Conservation (phyloP, 1,140 invertebrate genomes). For the Scaptomyza graminum region DNA sequence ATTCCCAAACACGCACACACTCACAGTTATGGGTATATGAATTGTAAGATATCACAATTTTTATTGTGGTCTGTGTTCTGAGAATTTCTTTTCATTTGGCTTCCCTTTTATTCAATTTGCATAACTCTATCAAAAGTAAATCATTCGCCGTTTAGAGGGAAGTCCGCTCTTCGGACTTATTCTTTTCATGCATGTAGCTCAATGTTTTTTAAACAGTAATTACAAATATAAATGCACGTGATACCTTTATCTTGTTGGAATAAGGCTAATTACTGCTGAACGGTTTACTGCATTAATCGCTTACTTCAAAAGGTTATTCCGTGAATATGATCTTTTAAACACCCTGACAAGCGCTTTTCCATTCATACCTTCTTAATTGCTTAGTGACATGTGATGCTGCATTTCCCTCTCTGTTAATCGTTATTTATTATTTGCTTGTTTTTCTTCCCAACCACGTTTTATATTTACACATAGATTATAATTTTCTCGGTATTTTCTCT, state of each 20-base stretch:
- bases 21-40: slow-evolving; percentile 18
- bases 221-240: too few species aligned
- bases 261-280: too few species aligned
- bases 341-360: background rate
- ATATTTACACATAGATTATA: too few species aligned
- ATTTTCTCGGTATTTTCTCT: background rate
- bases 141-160: background rate
- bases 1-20: slow-evolving; percentile 34
- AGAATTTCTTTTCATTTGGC: background rate
- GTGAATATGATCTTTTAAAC: too few species aligned
- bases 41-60: too few species aligned
- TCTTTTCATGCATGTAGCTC: too few species aligned
- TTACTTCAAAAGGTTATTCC: too few species aligned
- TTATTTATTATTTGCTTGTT: slow-evolving; percentile 21
- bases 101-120: slow-evolving; percentile 7
- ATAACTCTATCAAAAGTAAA: background rate
- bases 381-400: slow-evolving; percentile 3
- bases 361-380: slow-evolving; percentile 6
- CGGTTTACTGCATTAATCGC: too few species aligned
- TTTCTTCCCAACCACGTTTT: background rate
- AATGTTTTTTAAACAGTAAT: too few species aligned
- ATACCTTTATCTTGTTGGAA: too few species aligned
- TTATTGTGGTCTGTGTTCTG: too few species aligned
- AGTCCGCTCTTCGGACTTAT: too few species aligned
- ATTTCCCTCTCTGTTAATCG: background rate